Percentiles rank a stretch among this genome's conserved stretches.
Evolutionary conservation across 2,888 invertebrate genomes (phyloP).

Genomic region (Malthinus seriepunctatus): DNA sequence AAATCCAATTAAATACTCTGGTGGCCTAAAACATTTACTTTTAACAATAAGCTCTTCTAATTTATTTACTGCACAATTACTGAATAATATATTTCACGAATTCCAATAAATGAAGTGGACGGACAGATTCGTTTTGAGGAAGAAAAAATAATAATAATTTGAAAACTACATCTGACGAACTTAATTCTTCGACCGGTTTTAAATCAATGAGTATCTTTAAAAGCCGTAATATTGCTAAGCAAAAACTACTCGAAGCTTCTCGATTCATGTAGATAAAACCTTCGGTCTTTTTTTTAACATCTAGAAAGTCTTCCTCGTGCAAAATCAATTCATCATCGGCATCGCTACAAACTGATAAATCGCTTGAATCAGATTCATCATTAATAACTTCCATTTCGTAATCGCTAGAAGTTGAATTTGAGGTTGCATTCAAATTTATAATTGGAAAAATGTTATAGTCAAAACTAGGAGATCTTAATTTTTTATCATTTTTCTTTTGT

Average conservation of each 20-base stretch:
- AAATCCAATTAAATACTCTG: slow-evolving; percentile 43
- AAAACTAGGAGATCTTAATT: too few relatives aligned
- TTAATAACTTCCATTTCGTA: not conserved
- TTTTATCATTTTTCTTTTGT: too few relatives aligned
- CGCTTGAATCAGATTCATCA: slow-evolving; percentile 60
- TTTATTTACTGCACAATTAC: not conserved
- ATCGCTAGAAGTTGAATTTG: not conserved
- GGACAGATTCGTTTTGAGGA: slow-evolving; percentile 7
- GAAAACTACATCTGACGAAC: slow-evolving; percentile 35
- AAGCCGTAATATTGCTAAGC: slow-evolving; percentile 38
- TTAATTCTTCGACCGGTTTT: slow-evolving; percentile 35
- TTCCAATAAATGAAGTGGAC: slow-evolving; percentile 5
- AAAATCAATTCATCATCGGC: slow-evolving; percentile 40
- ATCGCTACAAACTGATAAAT: slow-evolving; percentile 68
- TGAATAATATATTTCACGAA: not conserved
- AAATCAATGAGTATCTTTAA: slow-evolving; percentile 37
- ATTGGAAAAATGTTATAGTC: not conserved
- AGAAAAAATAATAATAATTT: slow-evolving; percentile 36
- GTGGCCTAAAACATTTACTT: slow-evolving; percentile 36
- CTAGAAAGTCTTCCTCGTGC: not conserved
- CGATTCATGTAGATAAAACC: not conserved
- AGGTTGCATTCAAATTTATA: not conserved
- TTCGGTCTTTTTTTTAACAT: not conserved
- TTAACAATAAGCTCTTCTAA: not conserved
- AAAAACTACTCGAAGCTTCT: slow-evolving; percentile 32